phyloP scores from a whole-genome alignment of 2,888 invertebrate species.

The Limulus polyphemus region DNA sequence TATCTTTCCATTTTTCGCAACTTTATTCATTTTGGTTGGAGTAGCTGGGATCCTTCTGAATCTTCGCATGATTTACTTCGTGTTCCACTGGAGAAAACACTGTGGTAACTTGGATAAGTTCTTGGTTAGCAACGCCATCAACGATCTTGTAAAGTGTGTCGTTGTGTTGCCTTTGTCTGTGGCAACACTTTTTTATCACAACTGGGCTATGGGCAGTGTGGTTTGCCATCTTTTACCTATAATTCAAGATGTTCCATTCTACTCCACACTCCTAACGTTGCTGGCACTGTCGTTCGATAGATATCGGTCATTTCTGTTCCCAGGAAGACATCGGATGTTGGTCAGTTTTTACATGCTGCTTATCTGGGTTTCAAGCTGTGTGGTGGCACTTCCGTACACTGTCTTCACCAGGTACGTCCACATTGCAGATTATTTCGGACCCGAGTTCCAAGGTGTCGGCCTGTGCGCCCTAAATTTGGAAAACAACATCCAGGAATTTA shows the following conservation, averaged over 20 bases:
- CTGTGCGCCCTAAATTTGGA: slow-evolving; percentile 51
- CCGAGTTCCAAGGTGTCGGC: slow-evolving; percentile 46
- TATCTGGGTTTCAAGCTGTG: slow-evolving; percentile 57
- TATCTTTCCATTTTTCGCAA: slow-evolving; percentile 49
- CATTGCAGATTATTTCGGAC: slow-evolving; percentile 43
- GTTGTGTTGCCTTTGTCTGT: slow-evolving; percentile 55
- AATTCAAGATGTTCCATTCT: slow-evolving; percentile 58
- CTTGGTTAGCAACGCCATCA: slow-evolving; percentile 51
- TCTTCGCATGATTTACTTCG: slow-evolving; percentile 43
- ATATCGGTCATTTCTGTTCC: slow-evolving; percentile 51
- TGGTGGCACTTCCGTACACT: slow-evolving; percentile 57
- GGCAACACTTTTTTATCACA: slow-evolving; percentile 53
- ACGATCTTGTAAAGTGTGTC: slow-evolving; percentile 53
- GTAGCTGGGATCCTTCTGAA: slow-evolving; percentile 48
- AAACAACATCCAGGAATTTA: slow-evolving; percentile 54
- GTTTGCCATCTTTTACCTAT: slow-evolving; percentile 59
- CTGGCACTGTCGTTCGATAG: slow-evolving; percentile 55
- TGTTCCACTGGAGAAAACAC: slow-evolving; percentile 40
- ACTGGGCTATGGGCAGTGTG: slow-evolving; percentile 59
- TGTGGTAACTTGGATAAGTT: slow-evolving; percentile 38
- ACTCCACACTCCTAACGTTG: slow-evolving; percentile 56
- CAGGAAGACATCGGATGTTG: slow-evolving; percentile 48
- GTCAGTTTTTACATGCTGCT: slow-evolving; percentile 54
- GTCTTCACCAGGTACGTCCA: slow-evolving; percentile 59
- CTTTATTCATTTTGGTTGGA: slow-evolving; percentile 49